Evolutionary conservation across 2,113 vertebrate genomes (phyloP), one percentile per base, ranked within the genome.

Genomic region (Bombycilla garrulus): DNA sequence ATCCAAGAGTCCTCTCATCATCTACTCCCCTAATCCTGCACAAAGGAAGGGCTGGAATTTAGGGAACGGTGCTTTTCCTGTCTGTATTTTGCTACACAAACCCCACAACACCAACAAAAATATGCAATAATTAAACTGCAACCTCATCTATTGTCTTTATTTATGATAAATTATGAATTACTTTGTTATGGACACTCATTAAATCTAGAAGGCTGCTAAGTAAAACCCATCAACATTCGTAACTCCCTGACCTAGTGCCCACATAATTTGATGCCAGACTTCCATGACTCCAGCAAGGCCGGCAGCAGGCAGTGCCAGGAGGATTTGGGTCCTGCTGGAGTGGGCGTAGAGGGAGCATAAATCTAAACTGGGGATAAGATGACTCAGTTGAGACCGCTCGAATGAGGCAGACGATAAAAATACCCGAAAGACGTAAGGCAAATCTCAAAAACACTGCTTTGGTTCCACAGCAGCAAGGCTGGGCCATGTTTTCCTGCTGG

Each of bases 331-430:
- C 93, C 93, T 93, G 91, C 6, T 26, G 90, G 54, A 88, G 87
- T 36, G 25, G 92, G 93, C 18, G 69, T 48, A 50, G 67, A 83
- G 76, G 79, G 67, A 91, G 76, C 12, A 93, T 4, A 62, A 92
- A 94, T 86, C 93, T 81, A 86, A 93, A 94, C 88, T 22, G 12
- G 80, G 85, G 80, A 78, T 38, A 79, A 8, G 92, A 95, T 94
- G 95, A 96, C 79, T 96, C 94, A 96, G 93, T 50, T 25, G 4
- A 88, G 94, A n/a, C 94, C 17, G 76, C 8, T 91, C 4, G 36
- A 33, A 78, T 95, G 90, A 95, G 85, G 82, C 88, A 90, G 79
- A 16, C 4, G 92, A 95, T 81, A 96, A 96, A 97, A 97, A 97
- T 96, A 97, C 90, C 90, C 81, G 0, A 50, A 70, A 94, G 92